Percentiles rank a stretch among this genome's conserved stretches.
phyloP scores from a whole-genome alignment of 2,113 vertebrate species.

The Pavo muticus region DNA sequence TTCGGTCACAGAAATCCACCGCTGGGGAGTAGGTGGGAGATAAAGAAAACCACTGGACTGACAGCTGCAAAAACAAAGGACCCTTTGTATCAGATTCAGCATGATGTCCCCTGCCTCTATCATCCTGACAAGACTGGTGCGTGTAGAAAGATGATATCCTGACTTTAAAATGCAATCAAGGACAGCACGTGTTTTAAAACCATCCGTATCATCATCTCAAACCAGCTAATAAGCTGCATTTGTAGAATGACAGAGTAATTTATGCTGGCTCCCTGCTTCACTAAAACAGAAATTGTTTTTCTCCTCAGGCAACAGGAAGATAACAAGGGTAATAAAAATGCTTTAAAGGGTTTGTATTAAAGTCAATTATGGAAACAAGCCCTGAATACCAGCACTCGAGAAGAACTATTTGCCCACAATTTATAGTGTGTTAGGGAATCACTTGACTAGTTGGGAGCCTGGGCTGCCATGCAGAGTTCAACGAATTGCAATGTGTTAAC shows the following conservation, averaged over 20 bases:
- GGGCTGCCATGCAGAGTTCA: background rate
- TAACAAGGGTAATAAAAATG: constrained; percentile 43
- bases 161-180: background rate
- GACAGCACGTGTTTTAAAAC: background rate
- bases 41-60: background rate
- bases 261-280: background rate
- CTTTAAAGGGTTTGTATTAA: constrained; percentile 38
- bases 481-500: background rate
- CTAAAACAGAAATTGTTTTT: background rate
- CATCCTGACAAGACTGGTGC: background rate
- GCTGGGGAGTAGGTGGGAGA: background rate
- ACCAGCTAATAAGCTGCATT: background rate
- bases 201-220: background rate
- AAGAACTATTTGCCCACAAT: background rate
- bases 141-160: background rate
- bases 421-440: background rate
- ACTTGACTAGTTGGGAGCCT: background rate
- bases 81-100: background rate
- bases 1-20: background rate
- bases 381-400: background rate
- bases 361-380: constrained; percentile 40
- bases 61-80: constrained; percentile 23
- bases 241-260: background rate
- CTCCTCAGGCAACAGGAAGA: constrained; percentile 24
- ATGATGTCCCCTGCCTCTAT: background rate